Percentiles rank a stretch among this genome's conserved stretches.
phyloP scores from a whole-genome alignment of 2,888 invertebrate genomes.

The Drosophila bunnanda region DNA sequence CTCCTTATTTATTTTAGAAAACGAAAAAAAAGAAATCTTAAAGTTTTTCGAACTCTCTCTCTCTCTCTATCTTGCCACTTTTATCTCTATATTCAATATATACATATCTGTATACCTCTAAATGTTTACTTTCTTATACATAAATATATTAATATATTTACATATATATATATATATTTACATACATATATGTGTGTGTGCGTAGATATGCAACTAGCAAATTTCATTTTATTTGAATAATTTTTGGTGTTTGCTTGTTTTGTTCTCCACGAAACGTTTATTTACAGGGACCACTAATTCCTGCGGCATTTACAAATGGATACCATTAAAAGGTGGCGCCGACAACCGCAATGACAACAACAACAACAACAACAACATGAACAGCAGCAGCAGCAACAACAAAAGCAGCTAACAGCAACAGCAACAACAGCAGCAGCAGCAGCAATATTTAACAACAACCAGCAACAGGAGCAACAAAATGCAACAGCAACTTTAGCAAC shows the following conservation, averaged over 20 bases:
- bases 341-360: conserved; percentile 77
- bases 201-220: conserved; percentile 55
- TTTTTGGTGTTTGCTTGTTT: conserved; percentile 68
- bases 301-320: conserved; percentile 99
- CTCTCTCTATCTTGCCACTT: conserved; percentile 31
- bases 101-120: conserved; percentile 35
- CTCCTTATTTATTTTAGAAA: conserved; percentile 28
- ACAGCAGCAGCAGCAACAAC: conserved; percentile 47
- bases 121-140: conserved; percentile 59
- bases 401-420: conserved; percentile 39
- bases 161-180: conserved; percentile 35
- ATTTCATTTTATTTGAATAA: conserved; percentile 71
- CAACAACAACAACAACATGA: conserved; percentile 65
- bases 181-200: conserved; percentile 61
- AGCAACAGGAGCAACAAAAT: conserved; percentile 50
- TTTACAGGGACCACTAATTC: conserved; percentile 96
- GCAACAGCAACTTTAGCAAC: conserved; percentile 57
- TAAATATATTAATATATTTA: conserved; percentile 58
- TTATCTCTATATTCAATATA: conserved; percentile 30
- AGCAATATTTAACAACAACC: conserved; percentile 31
- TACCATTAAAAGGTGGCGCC: conserved; percentile 89
- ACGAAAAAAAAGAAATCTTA: background rate
- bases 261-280: conserved; percentile 69
- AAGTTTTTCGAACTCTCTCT: conserved; percentile 17
- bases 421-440: conserved; percentile 32